Evolutionary conservation across 64 coral and sea anemone species (phyloP), one percentile per base, ranked within the genome.

Genomic region (Hydrozoanthus tunicans): DNA sequence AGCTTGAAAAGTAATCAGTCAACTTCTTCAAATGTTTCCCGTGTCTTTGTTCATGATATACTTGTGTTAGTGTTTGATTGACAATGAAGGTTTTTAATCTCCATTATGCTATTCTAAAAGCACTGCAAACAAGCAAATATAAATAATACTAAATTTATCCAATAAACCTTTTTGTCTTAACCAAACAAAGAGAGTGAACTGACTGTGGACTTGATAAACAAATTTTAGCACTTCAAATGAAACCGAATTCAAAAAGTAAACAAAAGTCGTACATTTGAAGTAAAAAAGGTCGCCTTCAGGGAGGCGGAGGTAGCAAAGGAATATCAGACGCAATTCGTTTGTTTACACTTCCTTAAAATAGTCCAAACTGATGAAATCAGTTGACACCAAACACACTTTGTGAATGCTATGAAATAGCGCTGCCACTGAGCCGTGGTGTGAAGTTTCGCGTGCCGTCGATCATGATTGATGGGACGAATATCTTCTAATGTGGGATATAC

Each of bases 141-240:
- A 83, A 83, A 83, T 64, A 6, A 83, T 83, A 64, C 13, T 24
- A 85, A 70, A 85, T 85, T 2, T 43, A 43, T 43, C 82, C 82
- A 70, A 85, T 85, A 70, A 88, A 6, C 24, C 53, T 88, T 86
- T 88, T 88, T 88, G 69, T 88, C 68, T 73, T 73, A 59, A 12
- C 12, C 27, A 88, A 88, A 88, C 84, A 88, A 88, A 73, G 58
- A 71, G 23, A 74, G n/a, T 55, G 25, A 59, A 59, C 15, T 73
- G 60, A 74, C n/a, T 7, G 13, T 13, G 24, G 27, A 73, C 15
- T 15, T 12, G 15, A 59, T 43, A 53, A 58, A 72, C 56, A 51
- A 74, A 88, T 88, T 73, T 74, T 74, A 74, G 67, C 84, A 73
- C 84, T 73, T 59, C 56, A 73, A 74, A 74, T 59, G 68, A 88